phyloP scores from a whole-genome alignment of 2,888 invertebrate species.

The Notocelia uddmanniana region DNA sequence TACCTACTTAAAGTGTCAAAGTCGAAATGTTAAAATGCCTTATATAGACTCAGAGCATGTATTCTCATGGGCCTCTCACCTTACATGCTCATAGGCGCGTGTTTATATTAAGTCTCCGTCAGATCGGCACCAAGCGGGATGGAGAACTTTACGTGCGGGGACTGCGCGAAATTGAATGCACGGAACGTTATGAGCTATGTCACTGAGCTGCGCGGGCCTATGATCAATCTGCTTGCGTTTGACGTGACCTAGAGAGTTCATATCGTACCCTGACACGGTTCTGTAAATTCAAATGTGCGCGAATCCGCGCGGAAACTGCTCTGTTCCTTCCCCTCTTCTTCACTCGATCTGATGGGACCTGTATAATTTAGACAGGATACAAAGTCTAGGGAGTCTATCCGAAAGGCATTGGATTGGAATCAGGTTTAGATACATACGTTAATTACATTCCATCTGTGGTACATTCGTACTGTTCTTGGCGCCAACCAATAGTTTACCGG shows the following conservation, averaged over 20 bases:
- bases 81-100: conserved; percentile 10
- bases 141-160: too few relatives aligned
- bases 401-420: background rate
- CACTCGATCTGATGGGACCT: too few relatives aligned
- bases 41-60: background rate
- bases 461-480: background rate
- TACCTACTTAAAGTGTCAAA: background rate
- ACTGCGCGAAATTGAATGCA: too few relatives aligned
- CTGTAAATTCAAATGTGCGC: too few relatives aligned
- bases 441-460: too few relatives aligned
- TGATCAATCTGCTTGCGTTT: too few relatives aligned
- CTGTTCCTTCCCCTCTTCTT: too few relatives aligned
- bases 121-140: background rate
- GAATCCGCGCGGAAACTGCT: too few relatives aligned
- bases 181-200: too few relatives aligned
- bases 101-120: background rate
- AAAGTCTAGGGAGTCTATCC: background rate
- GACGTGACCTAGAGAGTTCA: too few relatives aligned
- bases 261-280: too few relatives aligned
- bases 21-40: background rate
- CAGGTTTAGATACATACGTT: background rate
- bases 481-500: background rate
- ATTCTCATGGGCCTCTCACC: background rate
- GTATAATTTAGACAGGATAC: background rate
- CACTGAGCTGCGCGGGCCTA: too few relatives aligned